Base-by-base conservation (phyloP, 2,888 invertebrate genomes). In the Ichneumoninae sp. region DNA sequence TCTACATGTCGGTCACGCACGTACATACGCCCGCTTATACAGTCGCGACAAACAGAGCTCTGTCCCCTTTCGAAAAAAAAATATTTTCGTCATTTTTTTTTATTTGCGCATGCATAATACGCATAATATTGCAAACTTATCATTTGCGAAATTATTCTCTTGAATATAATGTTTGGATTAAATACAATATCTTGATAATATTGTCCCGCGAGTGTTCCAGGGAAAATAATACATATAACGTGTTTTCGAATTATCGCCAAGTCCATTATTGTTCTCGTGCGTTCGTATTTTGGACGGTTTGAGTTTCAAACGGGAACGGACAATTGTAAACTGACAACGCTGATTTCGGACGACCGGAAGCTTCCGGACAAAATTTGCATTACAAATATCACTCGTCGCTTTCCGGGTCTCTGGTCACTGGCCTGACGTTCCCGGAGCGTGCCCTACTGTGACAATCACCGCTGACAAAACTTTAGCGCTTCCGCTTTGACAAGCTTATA, bases 331-430 rank as follows among this genome's bases (percentile, higher is more conserved):
- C 30, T 50, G 26, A 22, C 13, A 62, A n/a, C 19, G 62, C 13
- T 33, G 62, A 60, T 74, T 26, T 47, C 47, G 30, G 16, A 62
- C 60, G 50, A 54, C 79, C 74, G 74, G 74, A 75, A 79, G 74
- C 62, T 65, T 36, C 52, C 54, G 54, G 60, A 44, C 62, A 22
- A 57, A 83, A 79, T 83, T 83, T 83, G 54, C 78, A 83, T 83
- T 79, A 47, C 62, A 75, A 83, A 72, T 83, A 62, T 83, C 44
- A 54, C 47, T 8, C 22, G 26, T 44, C 26, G 33, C 62, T 74
- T 74, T 62, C 19, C 74, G 62, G 47, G 40, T 86, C 82, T 85
- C 79, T 83, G 86, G 86, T 78, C 80, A 68, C 50, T 77, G 40
- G 79, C 81, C 69, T 80, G 85, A 85, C 80, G 81, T 54, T 70